Base-by-base conservation (phyloP, 2,113 vertebrate species). In the Echinops telfairi region DNA sequence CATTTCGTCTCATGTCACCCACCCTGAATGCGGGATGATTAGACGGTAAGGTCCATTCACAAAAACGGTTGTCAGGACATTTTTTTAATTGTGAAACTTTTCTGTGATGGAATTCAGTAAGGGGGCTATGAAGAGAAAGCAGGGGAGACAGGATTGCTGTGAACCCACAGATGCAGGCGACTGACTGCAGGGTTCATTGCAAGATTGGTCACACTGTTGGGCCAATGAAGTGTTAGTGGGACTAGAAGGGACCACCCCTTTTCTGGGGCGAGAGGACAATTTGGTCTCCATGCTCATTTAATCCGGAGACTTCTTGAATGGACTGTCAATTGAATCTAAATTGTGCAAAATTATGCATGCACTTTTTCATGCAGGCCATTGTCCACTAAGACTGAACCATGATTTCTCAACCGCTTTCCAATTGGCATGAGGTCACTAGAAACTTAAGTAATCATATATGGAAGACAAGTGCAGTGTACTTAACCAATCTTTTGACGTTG, bases 261-360 rank as follows among this genome's bases (percentile, higher is more conserved):
- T 98, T 97, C 98, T 98, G 96, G 98, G 98, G 97, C 97, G 98
- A 98, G 97, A 98, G 98, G 98, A 98, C 97, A 98, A 97, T 98
- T 97, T 98, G 98, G 97, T 98, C 98, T 98, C 98, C 98, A 98
- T 98, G 98, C 98, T 98, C 98, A 97, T 98, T 98, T 98, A 98
- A 98, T 98, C 97, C 97, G 92, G 95, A 98, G 97, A 97, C 91
- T 92, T 98, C 98, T 98, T 98, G 98, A 98, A 98, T 98, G 97
- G 98, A 97, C 98, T 97, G 97, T 97, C 98, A 98, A 97, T 98
- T 98, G 98, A 97, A 98, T 97, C 97, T 98, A 98, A 98, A 98
- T 98, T 98, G 98, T 98, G 98, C 97, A 98, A 97, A 98, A 98
- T 98, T 98, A 98, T 98, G 98, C 98, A 98, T 98, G 98, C 98